Conservation (phyloP, 2,797 vertebrate species). For the Myiothlypis chrysogaster region DNA sequence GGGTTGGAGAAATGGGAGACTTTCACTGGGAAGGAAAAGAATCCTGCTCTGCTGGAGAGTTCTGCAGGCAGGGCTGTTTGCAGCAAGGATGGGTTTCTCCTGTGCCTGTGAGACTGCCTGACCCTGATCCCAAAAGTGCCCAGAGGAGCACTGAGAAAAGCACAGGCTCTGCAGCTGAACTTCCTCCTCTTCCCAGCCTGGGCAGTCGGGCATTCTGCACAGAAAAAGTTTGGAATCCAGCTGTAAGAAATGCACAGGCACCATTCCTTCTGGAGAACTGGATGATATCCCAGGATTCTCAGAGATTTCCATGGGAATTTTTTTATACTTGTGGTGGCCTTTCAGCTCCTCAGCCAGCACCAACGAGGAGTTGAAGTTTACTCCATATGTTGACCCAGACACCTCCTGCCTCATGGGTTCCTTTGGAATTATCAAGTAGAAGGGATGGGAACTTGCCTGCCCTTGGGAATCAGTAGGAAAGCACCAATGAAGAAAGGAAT, state of each 20-base stretch:
- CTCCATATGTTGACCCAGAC: background rate
- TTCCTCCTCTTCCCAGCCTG: background rate
- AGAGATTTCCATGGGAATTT: background rate
- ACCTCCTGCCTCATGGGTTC: background rate
- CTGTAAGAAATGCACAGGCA: background rate
- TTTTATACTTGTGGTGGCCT: background rate
- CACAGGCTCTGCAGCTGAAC: background rate
- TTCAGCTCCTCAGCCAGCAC: background rate
- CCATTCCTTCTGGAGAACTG: accelerated
- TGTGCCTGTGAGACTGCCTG: background rate
- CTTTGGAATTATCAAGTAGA: background rate
- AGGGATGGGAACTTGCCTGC: background rate
- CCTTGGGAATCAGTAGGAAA: constrained; percentile 3
- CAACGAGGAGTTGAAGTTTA: background rate
- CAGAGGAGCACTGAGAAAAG: background rate
- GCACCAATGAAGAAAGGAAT: constrained; percentile 52
- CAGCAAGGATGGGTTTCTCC: background rate
- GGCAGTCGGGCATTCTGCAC: background rate
- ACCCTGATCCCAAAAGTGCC: background rate
- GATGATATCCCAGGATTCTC: background rate
- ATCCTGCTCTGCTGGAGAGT: background rate
- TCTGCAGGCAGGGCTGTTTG: background rate
- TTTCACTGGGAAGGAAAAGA: background rate
- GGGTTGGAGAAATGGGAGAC: background rate
- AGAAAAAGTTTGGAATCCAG: background rate